Conservation (phyloP, 2,797 vertebrate genomes). For the Takifugu rubripes region DNA sequence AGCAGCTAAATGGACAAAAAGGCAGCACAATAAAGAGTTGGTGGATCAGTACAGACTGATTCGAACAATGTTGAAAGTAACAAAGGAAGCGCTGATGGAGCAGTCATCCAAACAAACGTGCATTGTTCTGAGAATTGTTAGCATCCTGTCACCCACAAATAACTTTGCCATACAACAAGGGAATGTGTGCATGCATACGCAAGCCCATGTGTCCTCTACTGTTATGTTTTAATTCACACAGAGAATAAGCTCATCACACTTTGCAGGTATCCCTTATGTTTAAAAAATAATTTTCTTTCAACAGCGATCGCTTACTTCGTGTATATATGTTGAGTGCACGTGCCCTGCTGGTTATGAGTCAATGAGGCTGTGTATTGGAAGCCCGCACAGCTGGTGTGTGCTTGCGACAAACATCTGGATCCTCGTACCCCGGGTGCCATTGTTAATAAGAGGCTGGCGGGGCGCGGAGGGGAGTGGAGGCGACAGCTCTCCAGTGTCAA, state of each 20-base stretch:
- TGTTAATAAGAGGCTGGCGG: conserved; percentile 69
- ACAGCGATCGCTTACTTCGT: neutral
- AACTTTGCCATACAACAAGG: conserved; percentile 49
- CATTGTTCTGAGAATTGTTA: conserved; percentile 72
- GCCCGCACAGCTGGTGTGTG: conserved; percentile 70
- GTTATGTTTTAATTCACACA: conserved; percentile 13
- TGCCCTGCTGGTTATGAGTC: conserved; percentile 50
- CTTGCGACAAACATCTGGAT: conserved; percentile 70
- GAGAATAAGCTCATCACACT: conserved; percentile 20
- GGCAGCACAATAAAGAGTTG: conserved; percentile 57
- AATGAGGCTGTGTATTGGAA: conserved; percentile 71
- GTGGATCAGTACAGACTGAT: conserved; percentile 64
- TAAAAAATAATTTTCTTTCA: conserved; percentile 20
- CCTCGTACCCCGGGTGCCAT: conserved; percentile 62
- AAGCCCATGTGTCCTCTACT: conserved; percentile 32
- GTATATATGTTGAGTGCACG: conserved; percentile 19
- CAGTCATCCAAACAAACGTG: conserved; percentile 70
- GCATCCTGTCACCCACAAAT: conserved; percentile 72
- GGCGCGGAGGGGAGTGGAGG: conserved; percentile 62
- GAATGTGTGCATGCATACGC: conserved; percentile 30
- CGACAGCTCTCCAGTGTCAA: conserved; percentile 68
- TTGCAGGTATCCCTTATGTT: conserved; percentile 12
- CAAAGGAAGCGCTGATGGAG: conserved; percentile 69
- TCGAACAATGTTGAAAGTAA: conserved; percentile 64
- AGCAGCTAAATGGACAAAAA: conserved; percentile 64